A percentile compares a stretch with the other conserved stretches of the same genome.
Conservation (phyloP, 1,140 invertebrate species). For the Ceratosolen solmsi region DNA sequence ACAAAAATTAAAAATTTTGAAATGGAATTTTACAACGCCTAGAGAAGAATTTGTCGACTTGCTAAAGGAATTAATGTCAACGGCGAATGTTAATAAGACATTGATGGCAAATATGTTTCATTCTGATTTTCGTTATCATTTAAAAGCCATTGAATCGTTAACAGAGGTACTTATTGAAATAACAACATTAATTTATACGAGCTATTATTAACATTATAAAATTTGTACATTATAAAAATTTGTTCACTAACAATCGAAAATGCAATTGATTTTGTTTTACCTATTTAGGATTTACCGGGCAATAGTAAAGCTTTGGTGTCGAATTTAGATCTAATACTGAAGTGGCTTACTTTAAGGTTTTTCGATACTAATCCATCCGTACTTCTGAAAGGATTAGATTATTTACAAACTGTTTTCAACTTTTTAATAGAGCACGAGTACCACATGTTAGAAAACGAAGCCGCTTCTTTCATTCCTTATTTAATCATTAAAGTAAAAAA, state of each 20-base stretch:
- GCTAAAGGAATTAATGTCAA: constrained; percentile 91
- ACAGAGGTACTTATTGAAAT: constrained; percentile 83
- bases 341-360: constrained; percentile 96
- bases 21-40: constrained; percentile 97
- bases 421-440: constrained; percentile 87
- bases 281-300: constrained; percentile 78
- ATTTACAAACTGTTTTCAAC: constrained; percentile 88
- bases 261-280: background rate
- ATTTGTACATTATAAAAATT: background rate
- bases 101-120: constrained; percentile 95
- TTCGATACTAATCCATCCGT: constrained; percentile 99
- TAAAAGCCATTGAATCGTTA: constrained; percentile 94
- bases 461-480: constrained; percentile 95
- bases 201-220: background rate
- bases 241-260: background rate
- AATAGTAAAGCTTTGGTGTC: constrained; percentile 86
- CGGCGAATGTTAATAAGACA: constrained; percentile 88
- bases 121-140: constrained; percentile 95
- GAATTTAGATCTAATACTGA: constrained; percentile 95
- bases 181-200: no score
- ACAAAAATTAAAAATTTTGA: constrained; percentile 91
- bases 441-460: constrained; percentile 91
- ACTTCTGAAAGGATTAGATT: constrained; percentile 94
- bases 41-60: constrained; percentile 95
- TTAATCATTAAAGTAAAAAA: constrained; percentile 86